phyloP scores from a whole-genome alignment of 2,113 vertebrate genomes.

The Actinemys pallida region DNA sequence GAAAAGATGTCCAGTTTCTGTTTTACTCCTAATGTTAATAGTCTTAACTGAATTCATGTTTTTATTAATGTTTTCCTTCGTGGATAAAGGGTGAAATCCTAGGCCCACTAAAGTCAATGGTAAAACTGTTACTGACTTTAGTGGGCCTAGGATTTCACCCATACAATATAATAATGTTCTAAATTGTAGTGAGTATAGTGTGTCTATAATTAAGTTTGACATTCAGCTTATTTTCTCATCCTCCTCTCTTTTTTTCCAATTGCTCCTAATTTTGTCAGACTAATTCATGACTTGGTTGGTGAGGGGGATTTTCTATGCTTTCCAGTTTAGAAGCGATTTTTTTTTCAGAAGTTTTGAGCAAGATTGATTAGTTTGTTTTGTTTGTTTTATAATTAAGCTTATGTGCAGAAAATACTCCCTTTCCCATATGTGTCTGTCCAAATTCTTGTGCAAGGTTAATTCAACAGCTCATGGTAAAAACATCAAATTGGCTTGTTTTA shows the following conservation, averaged over 20 bases:
- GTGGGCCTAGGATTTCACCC: neutral
- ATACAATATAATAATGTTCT: neutral
- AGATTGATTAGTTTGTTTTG: neutral
- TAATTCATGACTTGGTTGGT: neutral
- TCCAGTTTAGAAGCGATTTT: neutral
- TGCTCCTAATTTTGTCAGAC: neutral
- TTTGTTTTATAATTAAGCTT: neutral
- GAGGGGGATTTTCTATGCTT: neutral
- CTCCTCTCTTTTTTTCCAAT: neutral
- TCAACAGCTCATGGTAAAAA: neutral
- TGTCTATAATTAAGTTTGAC: neutral
- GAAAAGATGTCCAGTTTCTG: neutral
- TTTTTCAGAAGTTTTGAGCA: neutral
- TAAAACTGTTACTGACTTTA: neutral
- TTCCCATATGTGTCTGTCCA: neutral
- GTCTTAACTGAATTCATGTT: neutral
- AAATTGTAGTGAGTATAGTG: neutral
- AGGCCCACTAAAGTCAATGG: neutral
- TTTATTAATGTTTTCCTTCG: neutral
- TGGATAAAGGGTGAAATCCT: neutral
- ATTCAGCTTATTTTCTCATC: neutral
- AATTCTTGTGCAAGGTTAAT: neutral
- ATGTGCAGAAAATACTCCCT: neutral
- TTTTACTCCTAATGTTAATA: neutral
- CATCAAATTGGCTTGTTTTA: neutral